Evolutionary conservation across 2,888 invertebrate genomes (phyloP).

Genomic region (Morpho helenor): DNA sequence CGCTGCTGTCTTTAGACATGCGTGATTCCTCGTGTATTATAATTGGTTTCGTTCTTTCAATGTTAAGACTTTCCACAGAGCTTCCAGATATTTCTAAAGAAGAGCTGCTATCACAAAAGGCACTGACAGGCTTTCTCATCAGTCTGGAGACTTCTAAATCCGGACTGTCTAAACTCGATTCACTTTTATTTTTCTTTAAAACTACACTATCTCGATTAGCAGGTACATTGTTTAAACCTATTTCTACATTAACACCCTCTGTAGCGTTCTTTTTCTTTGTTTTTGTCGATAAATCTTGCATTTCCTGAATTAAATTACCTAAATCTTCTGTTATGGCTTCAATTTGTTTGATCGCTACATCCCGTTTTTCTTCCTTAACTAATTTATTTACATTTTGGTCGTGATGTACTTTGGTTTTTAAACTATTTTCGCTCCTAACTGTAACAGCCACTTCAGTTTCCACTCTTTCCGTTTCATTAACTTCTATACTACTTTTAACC

Average conservation of each 20-base stretch:
- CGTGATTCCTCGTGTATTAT: conserved; percentile 55
- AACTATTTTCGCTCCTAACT: conserved; percentile 43
- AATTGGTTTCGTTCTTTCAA: conserved; percentile 36
- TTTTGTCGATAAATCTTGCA: conserved; percentile 53
- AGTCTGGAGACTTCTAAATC: conserved; percentile 73
- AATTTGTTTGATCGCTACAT: conserved; percentile 54
- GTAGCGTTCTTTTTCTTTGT: conserved; percentile 34
- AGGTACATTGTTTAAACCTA: conserved; percentile 54
- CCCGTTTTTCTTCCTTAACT: conserved; percentile 39
- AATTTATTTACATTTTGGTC: conserved; percentile 39
- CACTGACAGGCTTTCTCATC: conserved; percentile 63
- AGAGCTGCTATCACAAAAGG: conserved; percentile 68
- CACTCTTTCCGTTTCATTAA: conserved; percentile 40
- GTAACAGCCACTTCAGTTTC: conserved; percentile 46
- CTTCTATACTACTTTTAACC: conserved; percentile 44
- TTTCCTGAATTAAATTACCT: conserved; percentile 61
- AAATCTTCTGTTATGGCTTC: conserved; percentile 63
- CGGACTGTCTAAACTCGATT: conserved; percentile 74
- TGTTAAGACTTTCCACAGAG: conserved; percentile 70
- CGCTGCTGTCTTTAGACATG: conserved; percentile 61
- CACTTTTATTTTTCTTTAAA: conserved; percentile 74
- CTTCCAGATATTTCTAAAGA: conserved; percentile 72
- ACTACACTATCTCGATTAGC: conserved; percentile 57
- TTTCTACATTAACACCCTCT: conserved; percentile 32
- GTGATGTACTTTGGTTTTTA: conserved; percentile 41